Percentiles rank a stretch among this genome's conserved stretches.
Evolutionary conservation across 2,113 vertebrate genomes (phyloP).

Genomic region (Equus quagga): DNA sequence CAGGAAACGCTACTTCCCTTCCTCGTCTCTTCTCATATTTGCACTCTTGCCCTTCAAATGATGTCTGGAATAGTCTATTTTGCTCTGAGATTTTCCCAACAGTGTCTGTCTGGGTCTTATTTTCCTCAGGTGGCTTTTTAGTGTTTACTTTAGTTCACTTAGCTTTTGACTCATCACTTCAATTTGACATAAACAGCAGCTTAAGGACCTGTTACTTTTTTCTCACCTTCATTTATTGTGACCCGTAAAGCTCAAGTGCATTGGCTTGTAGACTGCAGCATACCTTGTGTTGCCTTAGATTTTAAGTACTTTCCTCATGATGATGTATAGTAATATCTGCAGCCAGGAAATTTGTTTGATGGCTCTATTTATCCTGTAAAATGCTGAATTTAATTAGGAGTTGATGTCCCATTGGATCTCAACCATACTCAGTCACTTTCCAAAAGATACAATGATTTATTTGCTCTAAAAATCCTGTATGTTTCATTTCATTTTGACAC

Average conservation of each 20-base stretch:
- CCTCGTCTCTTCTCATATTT: neutral
- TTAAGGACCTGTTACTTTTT: neutral
- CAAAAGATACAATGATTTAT: conserved; percentile 18
- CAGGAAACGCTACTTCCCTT: neutral
- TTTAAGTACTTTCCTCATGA: neutral
- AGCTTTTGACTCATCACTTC: conserved; percentile 23
- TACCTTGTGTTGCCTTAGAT: neutral
- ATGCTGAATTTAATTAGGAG: conserved; percentile 22
- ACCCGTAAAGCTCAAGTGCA: neutral
- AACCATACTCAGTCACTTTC: neutral
- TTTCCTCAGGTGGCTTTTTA: neutral
- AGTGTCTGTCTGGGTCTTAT: neutral
- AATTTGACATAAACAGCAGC: neutral
- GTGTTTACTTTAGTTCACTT: conserved; percentile 9
- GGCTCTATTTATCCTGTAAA: neutral
- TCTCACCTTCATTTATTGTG: conserved; percentile 8
- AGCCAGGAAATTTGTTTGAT: neutral
- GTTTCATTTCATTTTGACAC: conserved; percentile 30
- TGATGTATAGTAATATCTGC: neutral
- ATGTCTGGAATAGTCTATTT: neutral
- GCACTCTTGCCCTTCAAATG: neutral
- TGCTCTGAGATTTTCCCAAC: neutral
- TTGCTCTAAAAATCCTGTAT: neutral
- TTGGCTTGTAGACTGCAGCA: neutral
- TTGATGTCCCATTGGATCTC: neutral